These are phyloP conservation scores for Pluvianellus socialis DNA, from an alignment of 2,113 vertebrate species.

Conservation along the genomic window DNA sequence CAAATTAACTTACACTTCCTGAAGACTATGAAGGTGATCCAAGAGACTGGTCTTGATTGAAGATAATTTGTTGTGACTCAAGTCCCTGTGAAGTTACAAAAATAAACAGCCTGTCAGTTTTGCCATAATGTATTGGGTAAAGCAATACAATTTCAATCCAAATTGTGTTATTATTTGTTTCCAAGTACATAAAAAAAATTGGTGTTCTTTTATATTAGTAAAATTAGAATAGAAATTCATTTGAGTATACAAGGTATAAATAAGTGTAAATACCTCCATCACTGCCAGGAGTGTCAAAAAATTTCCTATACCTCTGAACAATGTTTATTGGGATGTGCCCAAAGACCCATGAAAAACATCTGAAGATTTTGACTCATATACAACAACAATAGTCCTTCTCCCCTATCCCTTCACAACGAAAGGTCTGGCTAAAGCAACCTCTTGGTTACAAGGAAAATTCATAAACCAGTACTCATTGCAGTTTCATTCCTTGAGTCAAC, in stretches of 20 bases:
- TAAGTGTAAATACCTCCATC: neutral
- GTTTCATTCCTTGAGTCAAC: neutral
- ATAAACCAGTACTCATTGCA: neutral
- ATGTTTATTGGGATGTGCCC: fast-evolving
- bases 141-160: neutral
- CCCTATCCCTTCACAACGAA: neutral
- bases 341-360: neutral
- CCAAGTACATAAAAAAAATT: neutral
- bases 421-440: neutral
- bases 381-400: neutral
- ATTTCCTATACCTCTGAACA: neutral
- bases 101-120: conserved; percentile 46
- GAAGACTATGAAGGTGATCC: conserved; percentile 83
- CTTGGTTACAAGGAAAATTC: neutral
- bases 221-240: neutral
- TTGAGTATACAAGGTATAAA: neutral
- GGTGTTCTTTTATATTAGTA: neutral
- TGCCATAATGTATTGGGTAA: neutral
- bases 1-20: conserved; percentile 88
- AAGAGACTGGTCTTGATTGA: conserved; percentile 82
- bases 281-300: neutral
- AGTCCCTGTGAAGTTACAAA: conserved; percentile 81
- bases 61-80: conserved; percentile 93
- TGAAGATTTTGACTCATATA: neutral
- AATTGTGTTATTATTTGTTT: neutral